phyloP scores from a whole-genome alignment of 2,113 vertebrate species.

The Albula glossodonta region DNA sequence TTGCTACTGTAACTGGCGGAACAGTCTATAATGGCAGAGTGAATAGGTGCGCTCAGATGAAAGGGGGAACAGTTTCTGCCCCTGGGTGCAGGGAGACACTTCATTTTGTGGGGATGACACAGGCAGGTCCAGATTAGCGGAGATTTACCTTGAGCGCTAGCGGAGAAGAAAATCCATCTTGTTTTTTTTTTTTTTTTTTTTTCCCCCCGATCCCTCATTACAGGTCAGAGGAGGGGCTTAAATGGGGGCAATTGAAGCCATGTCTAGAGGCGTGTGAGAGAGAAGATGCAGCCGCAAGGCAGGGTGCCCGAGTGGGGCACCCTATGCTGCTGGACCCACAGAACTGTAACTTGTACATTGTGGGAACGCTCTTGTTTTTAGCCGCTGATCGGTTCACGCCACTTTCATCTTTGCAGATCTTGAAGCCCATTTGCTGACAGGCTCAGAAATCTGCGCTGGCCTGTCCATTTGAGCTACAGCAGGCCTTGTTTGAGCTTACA shows the following conservation, averaged over 20 bases:
- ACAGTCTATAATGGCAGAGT: neutral
- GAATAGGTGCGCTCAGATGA: neutral
- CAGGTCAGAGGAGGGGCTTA: constrained; percentile 3
- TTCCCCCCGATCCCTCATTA: neutral
- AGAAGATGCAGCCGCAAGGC: neutral
- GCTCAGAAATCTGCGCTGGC: neutral
- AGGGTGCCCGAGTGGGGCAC: neutral
- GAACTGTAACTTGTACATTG: neutral
- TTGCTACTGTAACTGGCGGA: constrained; percentile 12
- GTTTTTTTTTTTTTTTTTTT: neutral
- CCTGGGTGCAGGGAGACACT: neutral
- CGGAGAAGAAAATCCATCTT: constrained; percentile 14
- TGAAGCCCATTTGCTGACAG: neutral
- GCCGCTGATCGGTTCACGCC: neutral
- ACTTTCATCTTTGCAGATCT: neutral
- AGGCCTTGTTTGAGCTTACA: neutral
- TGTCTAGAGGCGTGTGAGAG: neutral
- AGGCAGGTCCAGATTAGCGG: constrained; percentile 9
- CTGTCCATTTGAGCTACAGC: neutral
- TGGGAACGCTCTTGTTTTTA: neutral
- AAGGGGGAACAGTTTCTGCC: neutral
- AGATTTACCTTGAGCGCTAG: neutral
- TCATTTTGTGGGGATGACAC: neutral
- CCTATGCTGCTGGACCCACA: neutral
- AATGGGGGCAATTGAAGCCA: constrained; percentile 10